A percentile compares a stretch with the other conserved stretches of the same genome.
Evolutionary conservation across 2,797 vertebrate genomes (phyloP).

Genomic region (Oryzias sinensis): DNA sequence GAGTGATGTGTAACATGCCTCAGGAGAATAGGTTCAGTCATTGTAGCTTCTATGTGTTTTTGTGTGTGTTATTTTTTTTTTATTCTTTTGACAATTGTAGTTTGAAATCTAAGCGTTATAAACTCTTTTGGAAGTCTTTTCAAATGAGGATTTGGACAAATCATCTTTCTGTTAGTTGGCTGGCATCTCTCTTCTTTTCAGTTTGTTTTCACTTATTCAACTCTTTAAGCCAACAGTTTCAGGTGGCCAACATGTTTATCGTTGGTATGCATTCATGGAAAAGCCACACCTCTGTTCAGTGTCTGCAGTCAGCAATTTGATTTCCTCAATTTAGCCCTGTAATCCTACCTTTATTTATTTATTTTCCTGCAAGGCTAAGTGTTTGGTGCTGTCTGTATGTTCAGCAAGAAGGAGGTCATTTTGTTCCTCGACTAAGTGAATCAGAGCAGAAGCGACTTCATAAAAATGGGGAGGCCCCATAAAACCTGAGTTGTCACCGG

Average conservation of each 20-base stretch:
- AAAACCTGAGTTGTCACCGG: too few relatives aligned
- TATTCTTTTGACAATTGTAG: too few relatives aligned
- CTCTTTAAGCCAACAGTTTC: background rate
- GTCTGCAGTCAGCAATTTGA: slow-evolving; percentile 71
- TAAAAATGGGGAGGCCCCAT: slow-evolving; percentile 1
- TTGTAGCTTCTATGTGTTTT: too few relatives aligned
- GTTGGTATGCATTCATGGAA: slow-evolving; percentile 33
- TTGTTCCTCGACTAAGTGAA: slow-evolving; percentile 24
- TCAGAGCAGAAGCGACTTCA: slow-evolving; percentile 13
- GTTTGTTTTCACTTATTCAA: background rate
- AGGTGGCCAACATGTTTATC: background rate
- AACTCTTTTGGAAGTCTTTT: too few relatives aligned
- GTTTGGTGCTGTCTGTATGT: slow-evolving; percentile 42
- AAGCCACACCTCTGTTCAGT: slow-evolving; percentile 36
- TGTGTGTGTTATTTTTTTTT: too few relatives aligned
- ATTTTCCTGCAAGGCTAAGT: slow-evolving; percentile 63
- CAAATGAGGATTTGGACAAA: too few relatives aligned
- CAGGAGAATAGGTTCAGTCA: too few relatives aligned
- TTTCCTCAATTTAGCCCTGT: slow-evolving; percentile 73
- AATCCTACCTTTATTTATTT: slow-evolving; percentile 76
- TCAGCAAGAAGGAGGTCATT: slow-evolving; percentile 41
- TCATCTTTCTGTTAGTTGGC: too few relatives aligned
- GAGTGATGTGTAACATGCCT: too few relatives aligned
- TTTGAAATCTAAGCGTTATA: too few relatives aligned
- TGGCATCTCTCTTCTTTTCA: slow-evolving; percentile 14